Evolutionary conservation across 2,113 vertebrate genomes (phyloP).

Genomic region (Gavia stellata): DNA sequence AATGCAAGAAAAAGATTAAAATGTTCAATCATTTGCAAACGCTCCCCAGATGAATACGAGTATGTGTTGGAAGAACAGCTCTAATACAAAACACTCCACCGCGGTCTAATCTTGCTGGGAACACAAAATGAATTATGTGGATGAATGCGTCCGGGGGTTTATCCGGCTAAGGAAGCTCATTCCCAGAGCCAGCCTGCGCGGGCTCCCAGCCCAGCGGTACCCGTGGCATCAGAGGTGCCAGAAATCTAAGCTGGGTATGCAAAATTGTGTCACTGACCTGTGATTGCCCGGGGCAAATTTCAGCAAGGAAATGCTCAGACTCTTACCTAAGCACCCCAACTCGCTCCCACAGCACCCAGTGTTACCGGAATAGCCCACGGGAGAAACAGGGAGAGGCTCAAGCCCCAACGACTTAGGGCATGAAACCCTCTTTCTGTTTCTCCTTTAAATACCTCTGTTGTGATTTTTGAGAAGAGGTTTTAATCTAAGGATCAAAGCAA

Average conservation of each 20-base stretch:
- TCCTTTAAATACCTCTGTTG: background rate
- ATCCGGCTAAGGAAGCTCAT: fast-evolving
- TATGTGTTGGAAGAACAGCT: background rate
- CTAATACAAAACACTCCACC: background rate
- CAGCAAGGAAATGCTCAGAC: background rate
- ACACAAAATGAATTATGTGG: background rate
- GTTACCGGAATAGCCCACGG: fast-evolving
- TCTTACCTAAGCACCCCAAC: background rate
- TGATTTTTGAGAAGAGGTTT: background rate
- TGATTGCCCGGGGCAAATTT: fast-evolving
- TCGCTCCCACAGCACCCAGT: background rate
- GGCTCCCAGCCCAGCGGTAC: background rate
- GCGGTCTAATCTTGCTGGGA: background rate
- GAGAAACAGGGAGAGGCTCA: background rate
- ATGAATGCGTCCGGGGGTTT: background rate
- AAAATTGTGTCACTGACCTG: background rate
- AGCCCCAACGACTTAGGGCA: background rate
- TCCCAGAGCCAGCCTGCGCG: fast-evolving
- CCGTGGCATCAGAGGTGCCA: background rate
- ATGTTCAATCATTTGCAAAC: slow-evolving; percentile 24
- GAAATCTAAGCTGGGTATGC: background rate
- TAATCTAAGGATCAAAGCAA: background rate
- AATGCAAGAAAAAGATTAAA: background rate
- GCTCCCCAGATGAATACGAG: background rate
- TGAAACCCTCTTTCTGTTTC: background rate